phyloP scores from a whole-genome alignment of 2,888 invertebrate species.

The Hydropsyche betteni region DNA sequence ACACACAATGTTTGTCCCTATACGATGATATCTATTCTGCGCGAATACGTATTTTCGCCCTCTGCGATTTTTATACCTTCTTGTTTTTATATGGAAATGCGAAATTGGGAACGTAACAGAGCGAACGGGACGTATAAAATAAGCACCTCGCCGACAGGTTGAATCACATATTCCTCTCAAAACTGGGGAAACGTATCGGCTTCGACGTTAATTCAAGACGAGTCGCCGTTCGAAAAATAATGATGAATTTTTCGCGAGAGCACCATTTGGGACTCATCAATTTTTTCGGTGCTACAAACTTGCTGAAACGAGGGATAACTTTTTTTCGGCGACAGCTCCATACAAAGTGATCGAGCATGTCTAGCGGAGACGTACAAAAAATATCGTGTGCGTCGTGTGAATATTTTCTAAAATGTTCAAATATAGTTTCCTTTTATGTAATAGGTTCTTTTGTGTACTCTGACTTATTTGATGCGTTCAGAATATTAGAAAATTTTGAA shows the following conservation, averaged over 20 bases:
- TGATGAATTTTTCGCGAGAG: not conserved
- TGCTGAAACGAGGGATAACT: not conserved
- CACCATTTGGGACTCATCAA: conserved; percentile 17
- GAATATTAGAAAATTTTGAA: no score
- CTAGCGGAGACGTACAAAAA: no score
- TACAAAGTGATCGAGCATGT: no score
- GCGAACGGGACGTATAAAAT: conserved; percentile 29
- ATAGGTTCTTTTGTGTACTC: no score
- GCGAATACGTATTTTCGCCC: conserved; percentile 15
- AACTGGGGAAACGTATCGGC: conserved; percentile 5
- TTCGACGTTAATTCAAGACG: not conserved
- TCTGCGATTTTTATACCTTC: conserved; percentile 23
- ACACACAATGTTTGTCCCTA: not conserved
- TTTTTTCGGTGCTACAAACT: conserved; percentile 9
- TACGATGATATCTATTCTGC: conserved; percentile 2
- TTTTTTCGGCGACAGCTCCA: not conserved
- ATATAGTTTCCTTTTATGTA: no score
- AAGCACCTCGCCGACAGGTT: conserved; percentile 22
- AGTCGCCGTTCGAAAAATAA: conserved; percentile 13
- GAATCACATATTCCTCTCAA: conserved; percentile 37
- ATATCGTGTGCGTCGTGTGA: no score
- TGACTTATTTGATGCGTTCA: no score
- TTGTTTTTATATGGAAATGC: conserved; percentile 41
- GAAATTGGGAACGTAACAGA: conserved; percentile 36
- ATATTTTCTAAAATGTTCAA: no score